phyloP scores from a whole-genome alignment of 2,888 invertebrate species.

The Nomada goodeniana region DNA sequence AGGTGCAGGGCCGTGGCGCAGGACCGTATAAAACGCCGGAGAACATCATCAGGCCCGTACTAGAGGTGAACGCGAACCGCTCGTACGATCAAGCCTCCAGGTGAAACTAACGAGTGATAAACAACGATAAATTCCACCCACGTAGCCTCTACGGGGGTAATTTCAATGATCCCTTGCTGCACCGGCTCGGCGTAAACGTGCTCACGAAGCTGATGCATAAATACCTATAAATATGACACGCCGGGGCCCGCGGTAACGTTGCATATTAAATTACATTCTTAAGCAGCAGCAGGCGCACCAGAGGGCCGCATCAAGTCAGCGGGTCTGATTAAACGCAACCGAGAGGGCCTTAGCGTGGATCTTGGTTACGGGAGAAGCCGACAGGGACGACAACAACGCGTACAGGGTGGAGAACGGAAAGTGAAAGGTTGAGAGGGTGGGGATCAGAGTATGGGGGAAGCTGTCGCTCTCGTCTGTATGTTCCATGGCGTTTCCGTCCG shows the following conservation, averaged over 20 bases:
- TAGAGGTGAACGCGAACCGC: not conserved
- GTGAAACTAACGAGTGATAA: conserved; percentile 68
- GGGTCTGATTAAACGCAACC: conserved; percentile 69
- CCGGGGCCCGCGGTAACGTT: conserved; percentile 75
- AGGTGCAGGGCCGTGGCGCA: conserved; percentile 38
- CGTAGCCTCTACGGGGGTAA: conserved; percentile 64
- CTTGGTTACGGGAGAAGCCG: conserved; percentile 31
- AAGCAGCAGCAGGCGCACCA: conserved; percentile 72
- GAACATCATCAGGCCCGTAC: conserved; percentile 30
- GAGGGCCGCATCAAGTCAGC: conserved; percentile 69
- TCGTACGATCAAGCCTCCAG: conserved; percentile 4
- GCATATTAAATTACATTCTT: conserved; percentile 82
- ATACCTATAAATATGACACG: conserved; percentile 79
- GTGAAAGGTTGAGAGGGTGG: conserved; percentile 20
- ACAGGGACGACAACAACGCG: conserved; percentile 31
- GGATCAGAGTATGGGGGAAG: conserved; percentile 14
- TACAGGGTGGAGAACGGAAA: conserved; percentile 14
- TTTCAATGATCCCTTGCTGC: conserved; percentile 70
- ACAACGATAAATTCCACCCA: conserved; percentile 72
- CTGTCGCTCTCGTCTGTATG: conserved; percentile 44
- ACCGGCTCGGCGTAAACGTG: conserved; percentile 68
- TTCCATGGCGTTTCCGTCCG: conserved; percentile 45
- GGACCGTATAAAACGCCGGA: conserved; percentile 22
- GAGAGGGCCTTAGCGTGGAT: conserved; percentile 21
- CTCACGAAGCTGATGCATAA: conserved; percentile 74